Base-by-base conservation (phyloP, 2,113 vertebrate species). In the Symphodus melops region DNA sequence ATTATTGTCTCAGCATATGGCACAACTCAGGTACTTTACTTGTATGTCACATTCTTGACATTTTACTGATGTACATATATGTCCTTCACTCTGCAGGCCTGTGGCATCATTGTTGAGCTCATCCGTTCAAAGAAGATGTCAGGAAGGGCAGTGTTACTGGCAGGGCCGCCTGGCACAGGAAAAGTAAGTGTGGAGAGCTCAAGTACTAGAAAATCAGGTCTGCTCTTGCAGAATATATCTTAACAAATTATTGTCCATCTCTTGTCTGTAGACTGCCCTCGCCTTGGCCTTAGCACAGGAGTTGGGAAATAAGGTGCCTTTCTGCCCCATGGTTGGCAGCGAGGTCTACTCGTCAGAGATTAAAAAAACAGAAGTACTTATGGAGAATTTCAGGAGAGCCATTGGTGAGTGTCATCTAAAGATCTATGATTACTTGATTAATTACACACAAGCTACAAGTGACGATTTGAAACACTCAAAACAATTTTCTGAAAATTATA, bases 41-140 rank as follows among this genome's bases (percentile, higher is more conserved):
- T 33, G 28, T 33, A 33, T 33, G 1, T 33, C 28, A 33, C 28
- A 5, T 33, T 33, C 28, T 6, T 48, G 46, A 48, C 16, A 17
- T 48, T 48, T 19, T 20, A 36, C 1, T 21, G n/a, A 8, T n/a
- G 16, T 7, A 8, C 21, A 6, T 48, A 21, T 57, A 8, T 71
- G 53, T 21, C 23, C 39, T 58, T 58, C 81, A 82, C 54, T 83
- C 8, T 89, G 82, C 0, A 99, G 98, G 98, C 97, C 12, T 99
- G 97, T 89, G 98, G 98, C 1, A 94, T 99, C 77, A 98, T 99
- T 79, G 97, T 99, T 16, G 98, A 99, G 69, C 92, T 99, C 72
- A 99, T 99, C 92, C 97, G 95, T 91, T 96, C 94, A 75, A 99
- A 99, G 93, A 99, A 99, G 88, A 99, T 99, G 98, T 95, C 98